A percentile compares a stretch with the other conserved stretches of the same genome.
phyloP scores from a whole-genome alignment of 2,113 vertebrate genomes.

The Picathartes gymnocephalus region DNA sequence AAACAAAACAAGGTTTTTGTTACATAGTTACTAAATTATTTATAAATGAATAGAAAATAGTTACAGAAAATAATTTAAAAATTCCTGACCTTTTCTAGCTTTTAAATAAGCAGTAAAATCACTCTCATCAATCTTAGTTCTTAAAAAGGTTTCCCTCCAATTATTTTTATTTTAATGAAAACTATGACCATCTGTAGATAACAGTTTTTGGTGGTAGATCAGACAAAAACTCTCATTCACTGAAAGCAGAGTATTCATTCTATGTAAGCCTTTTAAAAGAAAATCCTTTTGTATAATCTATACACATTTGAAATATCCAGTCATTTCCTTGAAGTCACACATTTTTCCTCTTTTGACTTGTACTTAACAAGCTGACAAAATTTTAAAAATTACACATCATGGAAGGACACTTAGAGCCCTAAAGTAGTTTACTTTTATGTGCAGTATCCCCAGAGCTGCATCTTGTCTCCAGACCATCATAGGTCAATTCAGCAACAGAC shows the following conservation, averaged over 20 bases:
- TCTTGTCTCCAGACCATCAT: neutral
- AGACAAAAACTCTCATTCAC: neutral
- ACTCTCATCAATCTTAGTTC: neutral
- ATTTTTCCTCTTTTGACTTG: neutral
- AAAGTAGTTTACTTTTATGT: neutral
- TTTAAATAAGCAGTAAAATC: neutral
- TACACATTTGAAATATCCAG: neutral
- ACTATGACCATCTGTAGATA: neutral
- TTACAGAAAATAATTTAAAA: neutral
- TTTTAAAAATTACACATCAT: neutral
- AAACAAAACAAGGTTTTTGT: neutral
- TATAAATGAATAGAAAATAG: neutral
- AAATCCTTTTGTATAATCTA: neutral
- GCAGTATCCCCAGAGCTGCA: neutral
- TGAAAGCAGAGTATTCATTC: neutral
- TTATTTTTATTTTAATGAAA: neutral
- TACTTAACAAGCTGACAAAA: neutral
- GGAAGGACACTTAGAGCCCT: neutral
- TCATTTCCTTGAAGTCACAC: neutral
- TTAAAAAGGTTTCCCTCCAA: fast-evolving
- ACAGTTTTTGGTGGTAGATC: neutral
- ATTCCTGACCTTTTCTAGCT: neutral
- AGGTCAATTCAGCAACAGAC: neutral
- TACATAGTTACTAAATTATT: neutral
- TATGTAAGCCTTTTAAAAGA: neutral